Evolutionary conservation across 2,888 invertebrate genomes (phyloP), one percentile per base, ranked within the genome.

Genomic region (Eulithis testata): DNA sequence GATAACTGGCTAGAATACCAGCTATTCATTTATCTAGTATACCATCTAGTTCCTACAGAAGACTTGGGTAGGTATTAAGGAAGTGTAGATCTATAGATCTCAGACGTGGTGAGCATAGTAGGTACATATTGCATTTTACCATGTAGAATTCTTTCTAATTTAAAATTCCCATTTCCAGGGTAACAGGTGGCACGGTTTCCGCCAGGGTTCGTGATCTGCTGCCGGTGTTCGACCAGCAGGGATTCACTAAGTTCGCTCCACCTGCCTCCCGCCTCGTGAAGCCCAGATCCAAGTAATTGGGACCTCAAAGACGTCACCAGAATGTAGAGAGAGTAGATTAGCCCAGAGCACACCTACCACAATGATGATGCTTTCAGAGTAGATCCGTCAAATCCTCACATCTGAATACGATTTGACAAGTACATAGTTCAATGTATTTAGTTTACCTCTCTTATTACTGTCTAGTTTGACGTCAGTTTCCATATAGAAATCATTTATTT

Each of bases 211-310:
- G 96, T 66, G 96, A 96, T 78, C 87, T 96, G 65, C 94, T 97
- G 74, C 97, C 97, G 40, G 97, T 97, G 58, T 97, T 97, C 86
- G 97, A 97, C 88, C 96, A 97, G 78, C 95, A 97, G 73, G 97
- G 97, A n/a, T 97, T 97, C 89, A 94, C 95, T 79, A 96, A 97
- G 91, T 95, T 97, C 81, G 96, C 97, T 37, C 96, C 97, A 58
- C 97, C 97, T 65, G 94, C 96, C 45, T 97, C 96, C 75, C 95
- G 97, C 79, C 94, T 96, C 76, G 95, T 96, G 79, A 96, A 96
- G 81, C 96, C 96, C n/a, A 82, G 91, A 65, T 83, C 87, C 71
- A 91, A 91, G 81, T 89, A 80, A 56, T 37, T 51, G 49, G 49
- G 58, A 54, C 54, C n/a, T 21, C 0, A 9, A 5, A 40, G 60